Evolutionary conservation across 1,140 invertebrate species (phyloP).

Genomic region (Sinonovacula constricta): DNA sequence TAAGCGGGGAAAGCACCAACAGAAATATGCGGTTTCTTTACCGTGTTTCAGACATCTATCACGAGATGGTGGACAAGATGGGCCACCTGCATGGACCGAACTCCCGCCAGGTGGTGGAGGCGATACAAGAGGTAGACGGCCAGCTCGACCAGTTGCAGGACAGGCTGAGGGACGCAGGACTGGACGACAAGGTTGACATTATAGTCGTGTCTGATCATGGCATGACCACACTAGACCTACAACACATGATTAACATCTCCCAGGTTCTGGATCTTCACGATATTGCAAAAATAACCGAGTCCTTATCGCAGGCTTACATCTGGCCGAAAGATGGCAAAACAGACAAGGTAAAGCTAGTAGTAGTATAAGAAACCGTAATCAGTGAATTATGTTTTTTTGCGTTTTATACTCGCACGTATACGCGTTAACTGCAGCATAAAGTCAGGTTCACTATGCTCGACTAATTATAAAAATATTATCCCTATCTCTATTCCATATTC

Average conservation of each 20-base stretch:
- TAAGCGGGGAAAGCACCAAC: too few relatives aligned
- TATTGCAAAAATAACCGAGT: slow-evolving; percentile 68
- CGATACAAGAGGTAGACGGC: slow-evolving; percentile 64
- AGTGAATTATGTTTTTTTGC: too few relatives aligned
- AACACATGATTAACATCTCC: slow-evolving; percentile 69
- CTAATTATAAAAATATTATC: too few relatives aligned
- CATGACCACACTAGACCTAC: slow-evolving; percentile 72
- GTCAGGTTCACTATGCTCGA: too few relatives aligned
- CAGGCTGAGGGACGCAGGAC: slow-evolving; percentile 49
- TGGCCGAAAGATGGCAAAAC: slow-evolving; percentile 62
- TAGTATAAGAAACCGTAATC: too few relatives aligned
- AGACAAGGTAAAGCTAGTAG: slow-evolving; percentile 59
- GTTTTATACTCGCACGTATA: not conserved
- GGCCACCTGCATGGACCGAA: slow-evolving; percentile 67
- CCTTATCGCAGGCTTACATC: slow-evolving; percentile 70
- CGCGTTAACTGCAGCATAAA: not conserved
- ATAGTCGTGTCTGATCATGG: slow-evolving; percentile 80
- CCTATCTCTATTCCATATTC: too few relatives aligned
- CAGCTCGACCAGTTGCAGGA: slow-evolving; percentile 66
- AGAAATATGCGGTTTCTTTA: too few relatives aligned
- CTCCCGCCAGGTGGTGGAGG: slow-evolving; percentile 52
- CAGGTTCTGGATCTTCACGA: slow-evolving; percentile 63
- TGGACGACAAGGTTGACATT: slow-evolving; percentile 74
- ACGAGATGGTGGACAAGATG: slow-evolving; percentile 64
- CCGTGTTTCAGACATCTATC: slow-evolving; percentile 68